Conservation (phyloP, 2,797 vertebrate species). For the Margarornis squamiger region DNA sequence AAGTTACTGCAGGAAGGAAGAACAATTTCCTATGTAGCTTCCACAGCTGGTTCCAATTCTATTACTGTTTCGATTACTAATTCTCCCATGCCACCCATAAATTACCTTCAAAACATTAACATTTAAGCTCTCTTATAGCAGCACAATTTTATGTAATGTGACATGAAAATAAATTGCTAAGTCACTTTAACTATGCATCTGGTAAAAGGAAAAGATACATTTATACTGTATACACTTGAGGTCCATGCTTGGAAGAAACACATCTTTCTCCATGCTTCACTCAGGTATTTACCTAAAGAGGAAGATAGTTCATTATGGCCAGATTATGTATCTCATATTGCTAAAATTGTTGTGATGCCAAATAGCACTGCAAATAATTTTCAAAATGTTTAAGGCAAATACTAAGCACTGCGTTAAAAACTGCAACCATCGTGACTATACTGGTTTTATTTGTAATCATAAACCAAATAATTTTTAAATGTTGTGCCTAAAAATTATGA, state of each 20-base stretch:
- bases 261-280: background rate
- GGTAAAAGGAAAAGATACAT: slow-evolving; percentile 13
- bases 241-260: background rate
- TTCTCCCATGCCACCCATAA: slow-evolving; percentile 73
- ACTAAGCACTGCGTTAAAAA: background rate
- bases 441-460: background rate
- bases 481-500: background rate
- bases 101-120: slow-evolving; percentile 63
- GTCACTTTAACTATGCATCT: slow-evolving; percentile 4
- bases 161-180: slow-evolving; percentile 49
- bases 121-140: slow-evolving; percentile 49
- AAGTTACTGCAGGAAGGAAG: slow-evolving; percentile 72
- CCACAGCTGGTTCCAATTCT: slow-evolving; percentile 77
- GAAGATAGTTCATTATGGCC: background rate
- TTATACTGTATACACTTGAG: background rate
- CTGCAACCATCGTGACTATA: background rate
- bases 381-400: background rate
- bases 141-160: slow-evolving; percentile 50
- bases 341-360: background rate
- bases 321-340: background rate
- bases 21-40: slow-evolving; percentile 70
- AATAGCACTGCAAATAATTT: background rate
- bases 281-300: background rate
- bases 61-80: slow-evolving; percentile 69
- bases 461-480: background rate